Evolutionary conservation across 1,140 invertebrate genomes (phyloP).

Genomic region (Penaeus vannamei): DNA sequence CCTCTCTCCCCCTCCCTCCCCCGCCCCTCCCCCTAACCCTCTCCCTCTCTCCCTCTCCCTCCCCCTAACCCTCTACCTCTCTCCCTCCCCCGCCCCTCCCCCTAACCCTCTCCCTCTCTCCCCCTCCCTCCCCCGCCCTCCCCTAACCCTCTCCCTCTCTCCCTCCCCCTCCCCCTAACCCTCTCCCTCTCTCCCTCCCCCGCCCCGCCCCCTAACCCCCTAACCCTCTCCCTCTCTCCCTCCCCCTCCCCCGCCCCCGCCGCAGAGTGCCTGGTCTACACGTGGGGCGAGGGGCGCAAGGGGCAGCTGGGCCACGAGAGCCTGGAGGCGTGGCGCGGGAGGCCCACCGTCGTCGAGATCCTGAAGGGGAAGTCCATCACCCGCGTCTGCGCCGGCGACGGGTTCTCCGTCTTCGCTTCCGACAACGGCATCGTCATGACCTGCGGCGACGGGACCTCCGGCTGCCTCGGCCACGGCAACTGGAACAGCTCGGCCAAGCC

Average conservation of each 20-base stretch:
- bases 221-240: not conserved
- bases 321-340: constrained; percentile 74
- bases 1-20: not conserved
- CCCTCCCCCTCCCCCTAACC: not conserved
- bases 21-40: not conserved
- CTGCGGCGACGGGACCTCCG: constrained; percentile 79
- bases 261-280: constrained; percentile 78
- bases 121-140: not conserved
- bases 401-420: constrained; percentile 77
- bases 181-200: not conserved
- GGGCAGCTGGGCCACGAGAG: constrained; percentile 82
- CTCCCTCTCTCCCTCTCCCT: not conserved
- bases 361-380: constrained; percentile 78
- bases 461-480: constrained; percentile 79
- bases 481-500: constrained; percentile 77
- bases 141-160: too few species aligned
- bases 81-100: not conserved
- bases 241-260: not conserved
- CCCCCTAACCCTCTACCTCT: too few species aligned
- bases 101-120: not conserved
- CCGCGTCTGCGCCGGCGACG: constrained; percentile 76
- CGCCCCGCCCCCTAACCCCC: too few species aligned
- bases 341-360: constrained; percentile 76
- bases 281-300: constrained; percentile 80
- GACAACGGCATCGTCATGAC: constrained; percentile 81